Base-by-base conservation (phyloP, 2,797 vertebrate genomes). In the Discoglossus pictus region DNA sequence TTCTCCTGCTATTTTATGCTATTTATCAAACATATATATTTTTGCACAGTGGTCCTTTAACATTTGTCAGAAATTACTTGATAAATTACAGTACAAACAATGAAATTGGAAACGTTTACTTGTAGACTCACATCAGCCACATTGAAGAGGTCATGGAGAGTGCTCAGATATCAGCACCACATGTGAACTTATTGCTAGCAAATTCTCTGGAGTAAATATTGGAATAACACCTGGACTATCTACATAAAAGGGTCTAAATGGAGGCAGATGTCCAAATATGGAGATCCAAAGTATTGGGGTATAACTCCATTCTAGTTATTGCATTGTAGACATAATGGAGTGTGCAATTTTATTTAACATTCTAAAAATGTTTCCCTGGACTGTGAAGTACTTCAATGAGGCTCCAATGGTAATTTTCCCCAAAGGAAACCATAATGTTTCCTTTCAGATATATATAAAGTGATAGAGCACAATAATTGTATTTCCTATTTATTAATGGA, bases 181-280 rank as follows among this genome's bases (percentile, higher is more conserved):
- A 16, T 40, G 55, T 43, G 38, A 42, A 63, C 40, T 63, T 63
- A 63, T 42, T 63, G 24, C 10, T 52, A 23, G 34, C 15, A 50
- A 39, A 50, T 27, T 50, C 46, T 27, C 23, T 7, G 15, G 46
- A 25, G n/a, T 13, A 50, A 47, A 6, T 18, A 31, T 24, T 43
- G 17, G 17, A 31, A 52, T 21, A n/a, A 17, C n/a, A 13, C 11
- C 23, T 38, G 15, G 24, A 53, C 8, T 44, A 25, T 27, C 47
- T 42, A 59, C 23, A 43, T 59, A 17, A 59, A 59, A 43, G 21
- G 36, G n/a, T 31, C 13, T 39, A 16, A 42, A 27, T 35, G 6
- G 13, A 63, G 9, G 23, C 16, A 63, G 18, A 40, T 52, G 11
- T 63, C 34, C n/a, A 51, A 39, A 39, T 21, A 63, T 24, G 25